Evolutionary conservation across 2,113 vertebrate genomes (phyloP), one percentile per base, ranked within the genome.

Genomic region (Chloropsis cyanopogon): DNA sequence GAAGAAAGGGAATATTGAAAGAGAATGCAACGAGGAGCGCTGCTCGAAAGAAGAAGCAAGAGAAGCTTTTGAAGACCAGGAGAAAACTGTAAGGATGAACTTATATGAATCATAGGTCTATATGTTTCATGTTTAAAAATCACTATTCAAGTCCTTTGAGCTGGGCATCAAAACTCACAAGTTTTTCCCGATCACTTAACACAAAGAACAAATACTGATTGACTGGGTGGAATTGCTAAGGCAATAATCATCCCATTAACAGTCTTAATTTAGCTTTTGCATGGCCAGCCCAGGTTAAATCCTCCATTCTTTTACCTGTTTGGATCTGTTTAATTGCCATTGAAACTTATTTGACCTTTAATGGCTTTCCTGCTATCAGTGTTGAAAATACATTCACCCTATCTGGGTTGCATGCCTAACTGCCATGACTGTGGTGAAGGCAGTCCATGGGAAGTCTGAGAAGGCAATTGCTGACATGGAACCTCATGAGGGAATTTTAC

Each of bases 41-140:
- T 99, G 99, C 52, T 92, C 97, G 4, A 98, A 98, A 9, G 99
- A 99, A 87, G 99, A 99, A 95, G 99, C 98, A 7, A 97, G 98
- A 4, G 99, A 99, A 72, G 98, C 98, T 23, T 99, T 99, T 28
- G 98, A 99, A 94, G 47, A 99, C 33, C 2, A 15, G 0, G 93
- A 96, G 7, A 97, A 96, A 97, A 99, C 99, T 47, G 99, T 98
- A 98, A 97, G 97, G 46, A 76, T 23, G 5, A 73, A 39, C 21
- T 88, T 61, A 42, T 49, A 47, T 33, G 18, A 88, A 56, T 81
- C 17, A 70, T 23, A 54, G 26, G 16, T 68, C n/a, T 73, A 39
- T 54, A 12, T 70, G 52, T 70, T 71, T 83, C 3, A 9, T 64
- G 25, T 83, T 83, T 77, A 39, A 8, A 47, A 75, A 52, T 35